Conservation (phyloP, 2,113 vertebrate species). For the Macquaria ambigua region DNA sequence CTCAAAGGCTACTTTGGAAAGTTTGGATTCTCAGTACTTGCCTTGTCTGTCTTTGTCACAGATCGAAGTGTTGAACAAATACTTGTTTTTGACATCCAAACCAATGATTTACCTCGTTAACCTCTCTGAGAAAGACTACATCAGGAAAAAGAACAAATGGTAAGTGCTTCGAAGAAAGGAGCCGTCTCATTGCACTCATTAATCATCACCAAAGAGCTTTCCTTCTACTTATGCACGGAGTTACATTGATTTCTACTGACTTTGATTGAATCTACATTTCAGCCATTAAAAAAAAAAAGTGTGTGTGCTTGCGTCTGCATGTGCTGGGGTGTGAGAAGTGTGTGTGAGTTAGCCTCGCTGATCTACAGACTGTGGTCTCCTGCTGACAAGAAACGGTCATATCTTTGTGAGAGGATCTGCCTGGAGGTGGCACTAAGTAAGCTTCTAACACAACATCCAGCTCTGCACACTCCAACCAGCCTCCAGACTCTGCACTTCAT, state of each 20-base stretch:
- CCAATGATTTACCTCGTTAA: conserved; percentile 98
- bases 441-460: conserved; percentile 78
- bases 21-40: conserved; percentile 64
- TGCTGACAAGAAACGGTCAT: conserved; percentile 65
- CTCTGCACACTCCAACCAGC: conserved; percentile 77
- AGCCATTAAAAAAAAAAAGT: conserved; percentile 2
- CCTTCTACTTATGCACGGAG: conserved; percentile 21
- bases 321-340: conserved; percentile 22
- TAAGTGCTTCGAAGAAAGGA: conserved; percentile 80
- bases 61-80: conserved; percentile 98
- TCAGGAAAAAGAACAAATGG: conserved; percentile 99
- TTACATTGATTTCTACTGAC: conserved; percentile 42
- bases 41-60: conserved; percentile 77
- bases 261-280: conserved; percentile 45
- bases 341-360: conserved; percentile 8
- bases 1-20: conserved; percentile 72
- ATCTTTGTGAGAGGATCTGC: conserved; percentile 70
- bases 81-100: conserved; percentile 97
- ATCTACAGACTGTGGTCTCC: conserved; percentile 59
- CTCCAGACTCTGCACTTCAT: conserved; percentile 92
- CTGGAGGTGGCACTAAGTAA: conserved; percentile 75
- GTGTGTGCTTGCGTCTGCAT: conserved; percentile 19
- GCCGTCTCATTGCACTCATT: conserved; percentile 36
- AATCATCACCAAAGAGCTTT: conserved; percentile 59
- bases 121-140: conserved; percentile 96